Evolutionary conservation across 2,113 vertebrate species (phyloP).

Genomic region (Eolophus roseicapilla): DNA sequence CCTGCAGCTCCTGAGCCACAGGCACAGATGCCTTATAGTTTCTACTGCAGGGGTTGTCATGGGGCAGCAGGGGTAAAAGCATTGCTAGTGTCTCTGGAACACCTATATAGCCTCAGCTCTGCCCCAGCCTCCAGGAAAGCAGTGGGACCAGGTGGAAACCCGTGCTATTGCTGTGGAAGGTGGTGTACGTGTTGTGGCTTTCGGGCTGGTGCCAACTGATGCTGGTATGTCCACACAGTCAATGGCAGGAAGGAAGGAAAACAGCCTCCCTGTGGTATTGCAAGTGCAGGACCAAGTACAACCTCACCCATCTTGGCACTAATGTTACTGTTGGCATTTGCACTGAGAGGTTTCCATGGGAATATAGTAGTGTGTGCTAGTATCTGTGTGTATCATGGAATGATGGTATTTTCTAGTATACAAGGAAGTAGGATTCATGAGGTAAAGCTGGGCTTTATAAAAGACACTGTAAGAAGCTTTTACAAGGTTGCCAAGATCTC

Average conservation of each 20-base stretch:
- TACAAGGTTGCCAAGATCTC: neutral
- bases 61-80: neutral
- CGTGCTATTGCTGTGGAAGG: neutral
- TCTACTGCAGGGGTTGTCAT: neutral
- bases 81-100: neutral
- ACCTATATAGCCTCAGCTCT: neutral
- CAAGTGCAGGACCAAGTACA: neutral
- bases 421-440: neutral
- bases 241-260: neutral
- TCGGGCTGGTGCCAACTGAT: fast-evolving
- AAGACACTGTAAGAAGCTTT: neutral
- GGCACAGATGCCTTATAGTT: fast-evolving
- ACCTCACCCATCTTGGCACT: neutral
- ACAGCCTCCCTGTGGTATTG: neutral
- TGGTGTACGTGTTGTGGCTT: neutral
- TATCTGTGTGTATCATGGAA: fast-evolving
- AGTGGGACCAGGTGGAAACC: neutral
- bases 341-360: neutral
- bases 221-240: neutral
- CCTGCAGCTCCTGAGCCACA: neutral
- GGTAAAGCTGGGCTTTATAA: neutral
- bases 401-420: neutral
- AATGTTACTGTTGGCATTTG: neutral
- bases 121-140: neutral
- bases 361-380: neutral